Base-by-base conservation (phyloP, 2,888 invertebrate genomes). In the Temnothorax rugatulus region DNA sequence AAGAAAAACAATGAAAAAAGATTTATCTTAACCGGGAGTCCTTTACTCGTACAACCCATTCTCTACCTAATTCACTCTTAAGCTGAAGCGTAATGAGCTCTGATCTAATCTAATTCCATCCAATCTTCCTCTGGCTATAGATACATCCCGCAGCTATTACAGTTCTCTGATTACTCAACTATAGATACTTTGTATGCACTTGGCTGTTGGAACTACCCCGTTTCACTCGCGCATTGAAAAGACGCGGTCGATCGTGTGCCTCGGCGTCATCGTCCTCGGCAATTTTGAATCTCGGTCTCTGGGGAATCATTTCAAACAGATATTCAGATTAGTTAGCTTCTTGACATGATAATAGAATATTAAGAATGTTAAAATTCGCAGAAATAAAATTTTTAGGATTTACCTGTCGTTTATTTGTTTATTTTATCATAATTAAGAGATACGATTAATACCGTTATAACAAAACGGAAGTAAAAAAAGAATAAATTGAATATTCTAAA, bases 71-170 rank as follows among this genome's bases (percentile, higher is more conserved):
- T 87, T 89, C 90, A 81, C 88, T 85, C 86, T 89, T 88, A 87
- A 90, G 88, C 85, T 83, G 5, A 84, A 74, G 66, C 75, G 84
- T 88, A 90, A 89, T 87, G 89, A 90, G 90, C 85, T 86, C 90
- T 84, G 89, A 90, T 90, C 86, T 90, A 90, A 90, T 89, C 88
- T 89, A 90, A 89, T 90, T 88, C 86, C 84, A 71, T 87, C 86
- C 87, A 85, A 88, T 86, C 86, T 90, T 84, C 85, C 84, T 66
- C 61, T 38, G 57, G 83, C 82, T 86, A 85, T 84, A 68, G 74
- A 54, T 73, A 82, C 68, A 83, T 71, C 89, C 84, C 81, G 81
- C 66, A 81, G 79, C 82, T 86, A 86, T 87, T 84, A 87, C 77
- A 82, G 52, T 76, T 82, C 83, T 64, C 77, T 75, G 73, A 79